Evolutionary conservation across 2,888 invertebrate genomes (phyloP), one percentile per base, ranked within the genome.

Genomic region (Microctonus brassicae): DNA sequence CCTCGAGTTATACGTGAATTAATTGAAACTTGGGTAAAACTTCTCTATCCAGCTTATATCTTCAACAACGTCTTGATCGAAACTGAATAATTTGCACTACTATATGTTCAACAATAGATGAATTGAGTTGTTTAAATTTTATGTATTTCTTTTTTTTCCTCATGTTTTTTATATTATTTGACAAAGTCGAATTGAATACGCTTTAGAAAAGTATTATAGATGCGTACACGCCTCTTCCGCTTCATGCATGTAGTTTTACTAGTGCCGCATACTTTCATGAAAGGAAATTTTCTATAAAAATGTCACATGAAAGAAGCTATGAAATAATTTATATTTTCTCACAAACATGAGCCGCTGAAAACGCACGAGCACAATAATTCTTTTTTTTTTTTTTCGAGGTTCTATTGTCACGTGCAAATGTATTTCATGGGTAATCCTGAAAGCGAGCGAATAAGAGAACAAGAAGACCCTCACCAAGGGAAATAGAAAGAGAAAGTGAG

Each of bases 401-500:
- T 64, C 74, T 33, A 76, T 78, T 78, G 79, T 79, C 63, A 72
- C 72, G 77, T 74, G 75, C 76, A 81, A 82, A 81, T 81, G 78
- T 79, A 75, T 82, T 80, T 79, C 79, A 79, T 77, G 70, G 80
- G 78, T 81, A 81, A 81, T 82, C 81, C 78, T 74, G n/a, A 67
- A 62, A 62, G 72, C 33, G n/a, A 33, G 57, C 17, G 64, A n/a
- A n/a, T n/a, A 66, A 53, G 61, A 74, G 39, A 61, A 61, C 64
- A 69, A 66, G 61, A 62, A 53, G 62, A 52, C 36, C 55, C 39
- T 24, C 22, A 62, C 63, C 58, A 67, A 60, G 74, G 60, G 66
- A 71, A 69, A 10, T 36, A 36, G 36, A 36, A n/a, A n/a, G n/a
- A n/a, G n/a, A n/a, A n/a, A n/a, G n/a, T n/a, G 10, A 36, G 36